Evolutionary conservation across 2,888 invertebrate genomes (phyloP).

Genomic region (Cephus pygmeus): DNA sequence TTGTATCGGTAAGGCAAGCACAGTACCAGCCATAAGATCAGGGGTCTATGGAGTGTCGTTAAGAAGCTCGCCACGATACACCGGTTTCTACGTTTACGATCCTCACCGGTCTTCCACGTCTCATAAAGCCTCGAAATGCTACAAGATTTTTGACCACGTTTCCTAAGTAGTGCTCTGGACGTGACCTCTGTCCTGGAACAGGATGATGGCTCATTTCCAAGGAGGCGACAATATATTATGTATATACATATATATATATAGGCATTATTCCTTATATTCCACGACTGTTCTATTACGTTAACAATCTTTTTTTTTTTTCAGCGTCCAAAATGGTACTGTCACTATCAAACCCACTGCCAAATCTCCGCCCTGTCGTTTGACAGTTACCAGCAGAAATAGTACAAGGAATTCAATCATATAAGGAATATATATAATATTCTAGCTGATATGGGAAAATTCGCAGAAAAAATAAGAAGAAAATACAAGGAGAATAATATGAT

Average conservation of each 20-base stretch:
- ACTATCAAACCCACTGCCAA: too few relatives aligned
- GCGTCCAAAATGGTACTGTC: background rate
- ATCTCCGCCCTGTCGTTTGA: too few relatives aligned
- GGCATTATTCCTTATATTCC: background rate
- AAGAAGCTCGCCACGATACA: background rate
- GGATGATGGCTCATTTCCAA: background rate
- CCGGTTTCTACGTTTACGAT: background rate
- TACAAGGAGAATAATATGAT: background rate
- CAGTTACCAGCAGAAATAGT: background rate
- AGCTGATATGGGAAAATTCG: background rate
- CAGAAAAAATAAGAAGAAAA: background rate
- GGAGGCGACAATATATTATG: background rate
- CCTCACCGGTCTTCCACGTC: background rate
- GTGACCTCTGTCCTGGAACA: background rate
- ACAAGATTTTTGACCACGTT: background rate
- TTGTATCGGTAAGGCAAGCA: constrained; percentile 1
- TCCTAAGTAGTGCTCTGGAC: background rate
- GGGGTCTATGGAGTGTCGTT: background rate
- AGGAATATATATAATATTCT: too few relatives aligned
- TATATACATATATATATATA: background rate
- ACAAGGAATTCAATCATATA: too few relatives aligned
- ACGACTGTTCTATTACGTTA: background rate
- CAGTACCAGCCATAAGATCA: background rate
- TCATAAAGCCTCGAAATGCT: background rate
- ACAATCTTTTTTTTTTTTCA: background rate